phyloP scores from a whole-genome alignment of 2,797 vertebrate species.

The Coccyzus lansbergi region DNA sequence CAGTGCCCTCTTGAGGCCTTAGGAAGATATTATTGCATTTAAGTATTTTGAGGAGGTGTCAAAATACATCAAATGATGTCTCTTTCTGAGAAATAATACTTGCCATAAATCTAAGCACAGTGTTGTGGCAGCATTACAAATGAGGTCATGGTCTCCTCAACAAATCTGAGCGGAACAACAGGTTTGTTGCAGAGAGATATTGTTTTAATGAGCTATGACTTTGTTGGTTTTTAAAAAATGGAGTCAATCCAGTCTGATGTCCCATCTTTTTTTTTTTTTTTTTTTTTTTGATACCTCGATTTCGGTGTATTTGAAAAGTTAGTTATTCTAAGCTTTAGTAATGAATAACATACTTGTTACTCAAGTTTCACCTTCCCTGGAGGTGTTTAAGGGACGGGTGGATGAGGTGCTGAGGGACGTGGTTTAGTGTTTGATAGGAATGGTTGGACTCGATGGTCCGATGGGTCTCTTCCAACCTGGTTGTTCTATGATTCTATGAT shows the following conservation, averaged over 20 bases:
- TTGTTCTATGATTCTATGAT: no score
- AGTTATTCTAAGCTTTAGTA: background rate
- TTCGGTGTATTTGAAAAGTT: background rate
- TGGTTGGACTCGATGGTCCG: no score
- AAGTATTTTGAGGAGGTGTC: background rate
- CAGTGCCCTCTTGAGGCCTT: conserved; percentile 69
- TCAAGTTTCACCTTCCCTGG: no score
- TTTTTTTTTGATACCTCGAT: background rate
- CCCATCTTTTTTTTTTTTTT: background rate
- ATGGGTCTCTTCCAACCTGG: no score
- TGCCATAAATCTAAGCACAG: background rate
- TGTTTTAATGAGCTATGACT: background rate
- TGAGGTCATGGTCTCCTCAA: background rate
- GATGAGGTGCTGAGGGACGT: no score
- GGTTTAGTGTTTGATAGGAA: no score
- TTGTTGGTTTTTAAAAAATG: background rate
- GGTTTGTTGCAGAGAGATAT: background rate
- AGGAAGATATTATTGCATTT: background rate
- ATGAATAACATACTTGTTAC: background rate
- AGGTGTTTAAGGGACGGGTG: no score
- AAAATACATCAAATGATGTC: background rate
- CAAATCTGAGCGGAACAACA: background rate
- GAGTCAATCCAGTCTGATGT: background rate
- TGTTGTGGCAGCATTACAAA: background rate
- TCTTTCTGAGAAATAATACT: background rate